A percentile compares a stretch with the other conserved stretches of the same genome.
These are phyloP conservation scores for Gryllus bimaculatus DNA, from an alignment of 1,140 invertebrate genomes.

Conservation along the genomic window DNA sequence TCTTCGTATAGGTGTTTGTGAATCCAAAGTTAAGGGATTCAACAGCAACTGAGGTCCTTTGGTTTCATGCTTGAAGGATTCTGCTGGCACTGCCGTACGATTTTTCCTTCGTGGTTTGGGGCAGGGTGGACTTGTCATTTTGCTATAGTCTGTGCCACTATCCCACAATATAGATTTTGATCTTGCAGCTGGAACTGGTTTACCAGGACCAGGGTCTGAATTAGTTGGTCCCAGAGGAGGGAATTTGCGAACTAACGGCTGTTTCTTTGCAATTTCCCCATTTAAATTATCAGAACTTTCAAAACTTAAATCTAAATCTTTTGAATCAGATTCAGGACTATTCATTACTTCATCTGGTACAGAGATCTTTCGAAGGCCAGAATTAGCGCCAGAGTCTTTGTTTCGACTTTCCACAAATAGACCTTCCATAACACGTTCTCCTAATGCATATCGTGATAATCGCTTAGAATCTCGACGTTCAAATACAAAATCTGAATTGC, in stretches of 20 bases:
- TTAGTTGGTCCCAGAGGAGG: neutral
- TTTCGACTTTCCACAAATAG: constrained; percentile 19
- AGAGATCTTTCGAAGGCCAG: constrained; percentile 13
- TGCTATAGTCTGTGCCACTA: neutral
- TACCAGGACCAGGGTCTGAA: neutral
- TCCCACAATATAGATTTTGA: neutral
- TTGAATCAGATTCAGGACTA: neutral
- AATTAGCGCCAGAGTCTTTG: neutral
- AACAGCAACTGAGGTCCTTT: constrained; percentile 9
- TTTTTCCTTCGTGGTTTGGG: constrained; percentile 10
- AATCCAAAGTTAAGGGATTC: constrained; percentile 11
- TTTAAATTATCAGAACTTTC: neutral
- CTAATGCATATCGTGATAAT: constrained; percentile 10
- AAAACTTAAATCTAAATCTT: neutral
- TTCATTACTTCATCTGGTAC: constrained; percentile 8
- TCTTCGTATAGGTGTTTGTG: neutral
- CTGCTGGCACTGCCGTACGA: neutral
- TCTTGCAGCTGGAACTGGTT: neutral
- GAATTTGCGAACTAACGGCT: neutral
- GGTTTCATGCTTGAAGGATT: neutral
- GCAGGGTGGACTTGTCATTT: neutral
- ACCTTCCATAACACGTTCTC: constrained; percentile 18
- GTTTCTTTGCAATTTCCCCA: neutral
- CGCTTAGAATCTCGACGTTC: constrained; percentile 18
- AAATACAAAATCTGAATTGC: constrained; percentile 14